phyloP scores from a whole-genome alignment of 2,888 invertebrate genomes.

The Mimumesa dahlbomi region DNA sequence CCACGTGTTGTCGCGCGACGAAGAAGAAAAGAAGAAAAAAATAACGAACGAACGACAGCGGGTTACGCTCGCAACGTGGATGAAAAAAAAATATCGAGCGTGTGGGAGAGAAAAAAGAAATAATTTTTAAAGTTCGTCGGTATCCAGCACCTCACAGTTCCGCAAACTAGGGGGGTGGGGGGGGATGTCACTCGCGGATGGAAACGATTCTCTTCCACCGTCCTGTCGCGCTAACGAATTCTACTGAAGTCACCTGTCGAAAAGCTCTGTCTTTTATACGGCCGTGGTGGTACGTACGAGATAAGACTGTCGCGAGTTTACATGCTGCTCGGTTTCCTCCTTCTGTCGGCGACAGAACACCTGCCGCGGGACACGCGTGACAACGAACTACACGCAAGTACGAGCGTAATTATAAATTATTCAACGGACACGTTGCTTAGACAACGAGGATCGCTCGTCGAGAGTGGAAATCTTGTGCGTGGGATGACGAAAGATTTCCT shows the following conservation, averaged over 20 bases:
- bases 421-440: neutral
- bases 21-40: neutral
- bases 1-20: constrained; percentile 1
- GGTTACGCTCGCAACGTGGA: no score
- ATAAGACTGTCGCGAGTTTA: constrained; percentile 48
- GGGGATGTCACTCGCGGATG: neutral
- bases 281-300: constrained; percentile 35
- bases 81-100: no score
- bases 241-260: constrained; percentile 67
- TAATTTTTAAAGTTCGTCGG: no score
- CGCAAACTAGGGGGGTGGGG: no score
- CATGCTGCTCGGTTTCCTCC: constrained; percentile 42
- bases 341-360: constrained; percentile 26
- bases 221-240: constrained; percentile 53
- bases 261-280: constrained; percentile 72
- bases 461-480: no score
- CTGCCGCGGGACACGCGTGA: no score
- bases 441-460: no score
- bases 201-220: constrained; percentile 17
- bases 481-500: no score
- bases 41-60: neutral
- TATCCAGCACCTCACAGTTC: no score
- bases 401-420: neutral
- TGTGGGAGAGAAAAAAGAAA: no score
- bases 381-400: neutral